Evolutionary conservation across 35 echinoderm and acorn worm species (phyloP), one percentile per base, ranked within the genome.

Genomic region (Lytechinus variegatus): DNA sequence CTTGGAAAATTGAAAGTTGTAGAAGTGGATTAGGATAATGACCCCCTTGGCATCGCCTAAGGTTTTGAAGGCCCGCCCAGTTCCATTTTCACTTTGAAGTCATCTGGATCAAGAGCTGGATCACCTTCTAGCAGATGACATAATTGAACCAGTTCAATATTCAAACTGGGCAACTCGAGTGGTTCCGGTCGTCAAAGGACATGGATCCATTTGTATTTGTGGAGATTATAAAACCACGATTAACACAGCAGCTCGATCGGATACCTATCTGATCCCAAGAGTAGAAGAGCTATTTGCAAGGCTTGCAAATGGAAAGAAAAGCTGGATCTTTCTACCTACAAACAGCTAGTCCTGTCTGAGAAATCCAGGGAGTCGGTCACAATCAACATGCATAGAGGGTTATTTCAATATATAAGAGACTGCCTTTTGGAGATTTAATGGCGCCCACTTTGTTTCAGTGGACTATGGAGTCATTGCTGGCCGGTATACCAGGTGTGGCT

Each of bases 311-410:
- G 95, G 96, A n/a, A 57, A 52, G 52, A 56, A 56, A 95, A 92
- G 71, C 86, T 95, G 28, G 94, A 95, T 61, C 21, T 96, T 14
- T 94, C 54, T 11, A 92, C 95, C 9, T 97, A 96, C 71, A 86
- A 94, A 71, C 95, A 96, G 19, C 29, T 96, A 28, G 7, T 86
- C 54, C 12, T 96, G 1, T 89, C 96, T 61, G 86, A 94, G n/a
- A 53, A 16, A 27, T 56, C 52, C 9, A 51, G 93, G 61, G 95
- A 96, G 86, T 55, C 90, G 19, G 5, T 96, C 6, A 96, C 95
- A 6, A 97, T 97, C 28, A 97, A 97, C 94, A 97, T 93, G 9
- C 95, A 96, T 58, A 54, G 58, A 24, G 96, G 96, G 10, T 53
- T 96, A 19, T 95, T 60, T 86, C 93, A 54, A 71, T 95, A 71